Conservation (phyloP, 2,797 vertebrate species). For the Caiman crocodilus region DNA sequence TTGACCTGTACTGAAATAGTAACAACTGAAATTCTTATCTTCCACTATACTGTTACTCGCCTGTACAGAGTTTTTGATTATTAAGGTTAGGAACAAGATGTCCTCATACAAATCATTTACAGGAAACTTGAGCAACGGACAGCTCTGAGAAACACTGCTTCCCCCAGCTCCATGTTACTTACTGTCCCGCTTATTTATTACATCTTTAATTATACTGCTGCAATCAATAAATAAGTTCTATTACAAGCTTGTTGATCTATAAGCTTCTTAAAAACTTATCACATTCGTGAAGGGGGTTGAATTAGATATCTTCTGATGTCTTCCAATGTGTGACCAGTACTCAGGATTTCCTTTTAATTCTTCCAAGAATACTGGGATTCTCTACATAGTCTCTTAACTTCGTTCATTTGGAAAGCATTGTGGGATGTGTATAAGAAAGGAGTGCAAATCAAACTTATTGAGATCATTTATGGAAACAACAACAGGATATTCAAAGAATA, state of each 20-base stretch:
- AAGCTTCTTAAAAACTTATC: too few species aligned
- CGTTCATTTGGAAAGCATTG: background rate
- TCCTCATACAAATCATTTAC: background rate
- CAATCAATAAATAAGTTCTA: background rate
- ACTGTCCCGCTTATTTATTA: background rate
- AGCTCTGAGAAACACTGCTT: background rate
- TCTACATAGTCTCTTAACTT: background rate
- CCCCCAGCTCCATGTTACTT: background rate
- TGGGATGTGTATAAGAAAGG: background rate
- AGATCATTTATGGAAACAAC: slow-evolving; percentile 11
- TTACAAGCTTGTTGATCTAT: background rate
- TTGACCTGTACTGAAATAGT: background rate
- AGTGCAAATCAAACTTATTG: slow-evolving; percentile 17
- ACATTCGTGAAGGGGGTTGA: too few species aligned
- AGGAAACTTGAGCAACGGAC: background rate
- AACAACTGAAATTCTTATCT: background rate
- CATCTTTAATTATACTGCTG: background rate
- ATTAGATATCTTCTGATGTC: too few species aligned
- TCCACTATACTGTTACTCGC: background rate
- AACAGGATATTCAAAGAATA: slow-evolving; percentile 8
- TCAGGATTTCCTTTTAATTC: background rate
- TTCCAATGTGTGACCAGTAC: background rate
- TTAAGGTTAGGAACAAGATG: slow-evolving; percentile 2
- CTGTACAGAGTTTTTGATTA: background rate
- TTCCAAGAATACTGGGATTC: background rate